Evolutionary conservation across 2,113 vertebrate species (phyloP), one percentile per base, ranked within the genome.

Genomic region (Ictalurus furcatus): DNA sequence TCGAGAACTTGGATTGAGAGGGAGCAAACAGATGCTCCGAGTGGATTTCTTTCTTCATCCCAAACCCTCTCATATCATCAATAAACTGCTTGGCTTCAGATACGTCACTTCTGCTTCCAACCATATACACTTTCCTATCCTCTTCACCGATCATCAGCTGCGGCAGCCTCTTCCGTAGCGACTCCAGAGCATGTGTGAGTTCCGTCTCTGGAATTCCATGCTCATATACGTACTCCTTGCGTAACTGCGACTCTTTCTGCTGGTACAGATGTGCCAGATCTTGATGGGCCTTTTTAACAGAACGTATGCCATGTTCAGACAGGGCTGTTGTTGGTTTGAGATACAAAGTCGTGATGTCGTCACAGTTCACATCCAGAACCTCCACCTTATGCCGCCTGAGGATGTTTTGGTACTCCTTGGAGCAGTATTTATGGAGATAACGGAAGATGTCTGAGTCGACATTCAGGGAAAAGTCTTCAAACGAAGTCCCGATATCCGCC

Each of bases 391-490:
- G 85, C 8, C 52, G 90, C 0, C 0, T 69, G 11, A 95, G 93
- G 79, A 96, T 90, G 0, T 30, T 58, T 25, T 92, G 88, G 90
- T 95, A 95, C 58, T 93, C 58, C 0, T 88, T 85, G 19, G 76
- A 73, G 30, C 93, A 93, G 89, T 95, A 94, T 54, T 7, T 92
- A 85, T 91, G 91, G 87, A 96, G 93, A 90, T 95, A 96, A 79
- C 91, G 37, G 87, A 93, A 95, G 67, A 95, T 94, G 56, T 96
- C 95, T 0, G 2, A 92, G 81, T 96, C 96, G 89, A 95, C 92
- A 3, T 90, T 71, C 3, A 96, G 87, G 54, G 89, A 94, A 34
- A 93, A 93, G 52, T 95, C 93, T 65, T 95, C 94, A 80, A 90
- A 54, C 16, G 44, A 54, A 37, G 59, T 8, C 28, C 34, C 19